Conservation (phyloP, 2,888 invertebrate genomes). For the Caenorhabditis becei region DNA sequence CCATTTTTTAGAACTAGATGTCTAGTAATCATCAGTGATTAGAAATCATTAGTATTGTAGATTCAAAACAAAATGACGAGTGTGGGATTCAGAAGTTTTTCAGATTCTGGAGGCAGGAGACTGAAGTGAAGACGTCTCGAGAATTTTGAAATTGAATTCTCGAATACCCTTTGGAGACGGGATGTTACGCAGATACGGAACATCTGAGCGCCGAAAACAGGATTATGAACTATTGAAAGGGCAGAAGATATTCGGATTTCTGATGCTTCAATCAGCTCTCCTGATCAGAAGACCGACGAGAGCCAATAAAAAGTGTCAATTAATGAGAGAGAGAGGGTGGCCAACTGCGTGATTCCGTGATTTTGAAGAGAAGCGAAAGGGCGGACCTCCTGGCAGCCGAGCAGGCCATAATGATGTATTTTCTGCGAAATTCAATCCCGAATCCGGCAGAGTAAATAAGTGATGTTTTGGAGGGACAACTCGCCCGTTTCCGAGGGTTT, state of each 20-base stretch:
- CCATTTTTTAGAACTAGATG: no score
- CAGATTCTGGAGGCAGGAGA: background rate
- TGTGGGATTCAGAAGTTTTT: no score
- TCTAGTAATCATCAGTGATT: no score
- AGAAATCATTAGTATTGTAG: no score
- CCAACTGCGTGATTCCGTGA: background rate
- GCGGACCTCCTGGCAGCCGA: background rate
- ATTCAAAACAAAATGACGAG: no score
- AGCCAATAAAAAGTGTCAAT: background rate
- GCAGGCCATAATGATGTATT: conserved; percentile 5
- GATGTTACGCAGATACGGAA: conserved; percentile 7
- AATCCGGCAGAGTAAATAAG: conserved; percentile 1
- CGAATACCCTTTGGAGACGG: conserved; percentile 10
- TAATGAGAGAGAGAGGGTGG: background rate
- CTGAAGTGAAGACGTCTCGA: background rate
- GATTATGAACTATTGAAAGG: background rate
- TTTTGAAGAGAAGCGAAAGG: conserved; percentile 1
- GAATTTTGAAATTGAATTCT: conserved; percentile 7
- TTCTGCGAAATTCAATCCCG: conserved; percentile 6
- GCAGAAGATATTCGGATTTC: background rate
- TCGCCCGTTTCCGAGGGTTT: background rate
- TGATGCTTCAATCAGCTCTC: background rate
- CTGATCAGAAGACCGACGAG: background rate
- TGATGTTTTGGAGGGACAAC: conserved; percentile 1
- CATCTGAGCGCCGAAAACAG: background rate